Percentiles rank a stretch among this genome's conserved stretches.
These are phyloP conservation scores for Sus scrofa DNA, from an alignment of 2,113 vertebrate species.

Conservation along the genomic window T2T-Sscrofa CM000824.6:48877001-48877500, in stretches of 20 bases:
- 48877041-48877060: neutral
- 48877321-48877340: neutral
- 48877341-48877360: neutral
- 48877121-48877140: neutral
- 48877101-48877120: neutral
- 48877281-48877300: neutral
- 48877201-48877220: neutral
- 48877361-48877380: neutral
- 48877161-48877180: neutral
- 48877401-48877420: neutral
- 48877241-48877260: neutral
- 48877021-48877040: neutral
- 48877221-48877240: neutral
- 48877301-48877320: neutral
- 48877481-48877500: neutral
- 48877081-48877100: neutral
- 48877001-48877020: neutral
- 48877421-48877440: neutral
- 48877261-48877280: neutral
- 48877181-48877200: neutral
- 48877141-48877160: neutral
- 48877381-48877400: neutral
- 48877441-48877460: neutral
- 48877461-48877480: neutral
- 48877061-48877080: neutral